Percentiles rank a stretch among this genome's conserved stretches.
phyloP scores from a whole-genome alignment of 2,113 vertebrate species.

The Phrynosoma platyrhinos region DNA sequence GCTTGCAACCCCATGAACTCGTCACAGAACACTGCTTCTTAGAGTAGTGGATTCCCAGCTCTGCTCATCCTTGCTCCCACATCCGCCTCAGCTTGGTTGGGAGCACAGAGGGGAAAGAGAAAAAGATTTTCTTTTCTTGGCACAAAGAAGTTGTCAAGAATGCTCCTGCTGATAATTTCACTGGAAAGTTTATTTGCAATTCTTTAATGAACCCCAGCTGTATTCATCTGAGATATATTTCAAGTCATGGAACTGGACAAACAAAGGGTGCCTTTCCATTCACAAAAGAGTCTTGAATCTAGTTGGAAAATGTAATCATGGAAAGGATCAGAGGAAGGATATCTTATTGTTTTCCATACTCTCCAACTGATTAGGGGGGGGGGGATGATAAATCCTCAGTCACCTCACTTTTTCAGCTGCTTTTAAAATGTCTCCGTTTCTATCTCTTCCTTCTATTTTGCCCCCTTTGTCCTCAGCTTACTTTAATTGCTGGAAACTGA shows the following conservation, averaged over 20 bases:
- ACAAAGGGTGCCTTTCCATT: neutral
- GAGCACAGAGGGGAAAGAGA: neutral
- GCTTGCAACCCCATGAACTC: slow-evolving; percentile 28
- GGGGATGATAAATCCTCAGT: no score
- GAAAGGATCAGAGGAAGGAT: neutral
- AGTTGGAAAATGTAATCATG: neutral
- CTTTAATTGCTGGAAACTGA: no score
- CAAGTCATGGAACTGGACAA: no score
- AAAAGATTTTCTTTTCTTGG: neutral
- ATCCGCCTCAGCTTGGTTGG: neutral
- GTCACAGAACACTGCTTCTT: neutral
- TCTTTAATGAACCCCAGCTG: neutral
- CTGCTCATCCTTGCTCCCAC: neutral
- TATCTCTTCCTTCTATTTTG: no score
- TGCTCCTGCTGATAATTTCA: no score
- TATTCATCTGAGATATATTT: neutral
- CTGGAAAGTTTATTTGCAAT: neutral
- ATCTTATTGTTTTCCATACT: no score
- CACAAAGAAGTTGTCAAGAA: neutral
- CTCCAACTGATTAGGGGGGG: no score
- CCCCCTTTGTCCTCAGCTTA: no score
- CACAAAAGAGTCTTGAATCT: neutral
- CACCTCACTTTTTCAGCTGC: no score
- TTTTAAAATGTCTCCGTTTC: no score
- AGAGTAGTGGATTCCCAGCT: slow-evolving; percentile 18